Conservation (phyloP, 2,888 invertebrate genomes). For the Zeuzera pyrina region DNA sequence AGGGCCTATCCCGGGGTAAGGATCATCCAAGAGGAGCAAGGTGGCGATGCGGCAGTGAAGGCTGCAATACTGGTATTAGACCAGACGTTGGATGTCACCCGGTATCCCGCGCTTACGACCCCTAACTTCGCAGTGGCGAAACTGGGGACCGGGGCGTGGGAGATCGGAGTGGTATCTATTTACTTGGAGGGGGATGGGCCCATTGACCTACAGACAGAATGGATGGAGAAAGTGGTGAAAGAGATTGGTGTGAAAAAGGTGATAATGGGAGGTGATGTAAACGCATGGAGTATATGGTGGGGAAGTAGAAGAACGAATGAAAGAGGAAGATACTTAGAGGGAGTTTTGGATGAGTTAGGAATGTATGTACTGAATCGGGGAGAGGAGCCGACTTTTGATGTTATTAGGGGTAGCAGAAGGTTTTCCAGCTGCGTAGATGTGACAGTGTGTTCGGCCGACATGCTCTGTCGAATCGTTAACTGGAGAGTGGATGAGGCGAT, state of each 20-base stretch:
- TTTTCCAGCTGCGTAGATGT: too few relatives aligned
- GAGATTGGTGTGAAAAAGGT: constrained; percentile 2
- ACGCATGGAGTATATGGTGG: constrained; percentile 17
- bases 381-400: too few relatives aligned
- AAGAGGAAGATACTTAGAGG: too few relatives aligned
- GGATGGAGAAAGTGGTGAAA: background rate
- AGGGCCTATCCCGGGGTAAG: constrained; percentile 1
- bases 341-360: too few relatives aligned
- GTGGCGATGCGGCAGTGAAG: too few relatives aligned
- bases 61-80: constrained; percentile 6
- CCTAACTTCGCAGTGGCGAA: constrained; percentile 3
- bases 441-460: too few relatives aligned
- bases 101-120: constrained; percentile 2
- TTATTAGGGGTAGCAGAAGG: too few relatives aligned
- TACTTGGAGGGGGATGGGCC: constrained; percentile 6
- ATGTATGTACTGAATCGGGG: too few relatives aligned
- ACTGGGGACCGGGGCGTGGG: constrained; percentile 1
- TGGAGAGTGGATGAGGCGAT: too few relatives aligned
- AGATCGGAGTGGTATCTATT: constrained; percentile 1
- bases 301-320: constrained; percentile 10
- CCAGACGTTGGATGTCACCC: background rate
- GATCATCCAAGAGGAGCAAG: background rate
- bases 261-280: constrained; percentile 16
- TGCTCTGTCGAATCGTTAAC: too few relatives aligned
- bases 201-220: constrained; percentile 6